A percentile compares a stretch with the other conserved stretches of the same genome.
These are phyloP conservation scores for Myrmecophaga tridactyla DNA, from an alignment of 2,113 vertebrate species.

Conservation along the genomic window DNA sequence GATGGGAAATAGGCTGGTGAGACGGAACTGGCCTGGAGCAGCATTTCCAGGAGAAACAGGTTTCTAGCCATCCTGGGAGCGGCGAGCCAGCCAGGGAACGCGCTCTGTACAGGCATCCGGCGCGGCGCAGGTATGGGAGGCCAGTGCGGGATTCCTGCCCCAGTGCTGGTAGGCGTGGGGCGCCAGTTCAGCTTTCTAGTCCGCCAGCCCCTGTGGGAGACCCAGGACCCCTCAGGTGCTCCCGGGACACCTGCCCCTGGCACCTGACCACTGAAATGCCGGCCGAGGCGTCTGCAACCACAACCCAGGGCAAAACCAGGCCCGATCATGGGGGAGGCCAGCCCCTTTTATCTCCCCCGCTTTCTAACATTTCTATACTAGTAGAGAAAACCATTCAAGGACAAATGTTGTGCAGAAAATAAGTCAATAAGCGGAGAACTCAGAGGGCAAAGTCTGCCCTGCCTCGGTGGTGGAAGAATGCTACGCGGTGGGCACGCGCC, in stretches of 20 bases:
- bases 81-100: background rate
- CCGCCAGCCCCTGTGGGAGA: too few relatives aligned
- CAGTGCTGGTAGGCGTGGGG: too few relatives aligned
- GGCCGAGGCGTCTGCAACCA: too few relatives aligned
- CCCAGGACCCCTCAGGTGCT: too few relatives aligned
- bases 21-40: background rate
- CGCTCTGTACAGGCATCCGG: too few relatives aligned
- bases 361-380: too few relatives aligned
- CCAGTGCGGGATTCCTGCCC: too few relatives aligned
- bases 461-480: too few relatives aligned
- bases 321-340: accelerated
- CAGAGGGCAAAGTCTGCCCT: background rate
- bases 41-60: background rate
- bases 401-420: background rate
- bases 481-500: background rate
- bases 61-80: background rate
- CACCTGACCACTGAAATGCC: too few relatives aligned
- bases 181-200: too few relatives aligned
- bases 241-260: too few relatives aligned
- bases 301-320: accelerated
- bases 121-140: too few relatives aligned
- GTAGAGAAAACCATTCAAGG: background rate
- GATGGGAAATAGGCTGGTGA: background rate
- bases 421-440: accelerated
- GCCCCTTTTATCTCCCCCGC: accelerated